Evolutionary conservation across 2,888 invertebrate species (phyloP).

Genomic region (Phoenoteleia sp.): DNA sequence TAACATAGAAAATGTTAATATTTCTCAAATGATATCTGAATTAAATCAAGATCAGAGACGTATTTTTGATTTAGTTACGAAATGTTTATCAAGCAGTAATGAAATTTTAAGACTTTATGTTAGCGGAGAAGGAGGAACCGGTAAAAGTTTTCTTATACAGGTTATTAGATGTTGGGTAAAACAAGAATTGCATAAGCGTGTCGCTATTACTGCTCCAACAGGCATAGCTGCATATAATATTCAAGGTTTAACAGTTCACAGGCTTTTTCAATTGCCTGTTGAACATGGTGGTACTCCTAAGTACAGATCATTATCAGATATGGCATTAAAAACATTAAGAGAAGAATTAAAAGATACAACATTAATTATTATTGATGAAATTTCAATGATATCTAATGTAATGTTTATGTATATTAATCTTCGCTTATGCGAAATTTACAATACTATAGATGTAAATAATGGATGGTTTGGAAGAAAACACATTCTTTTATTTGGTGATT

Average conservation of each 20-base stretch:
- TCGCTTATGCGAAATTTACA: slow-evolving; percentile 68
- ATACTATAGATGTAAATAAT: slow-evolving; percentile 72
- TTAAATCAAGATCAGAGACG: slow-evolving; percentile 77
- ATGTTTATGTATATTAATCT: slow-evolving; percentile 76
- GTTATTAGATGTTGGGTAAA: slow-evolving; percentile 76
- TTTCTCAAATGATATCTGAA: slow-evolving; percentile 66
- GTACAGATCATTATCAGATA: slow-evolving; percentile 77
- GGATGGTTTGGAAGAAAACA: slow-evolving; percentile 79
- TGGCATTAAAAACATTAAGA: slow-evolving; percentile 71
- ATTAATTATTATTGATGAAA: slow-evolving; percentile 62
- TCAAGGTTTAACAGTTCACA: slow-evolving; percentile 79
- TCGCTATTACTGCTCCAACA: slow-evolving; percentile 78
- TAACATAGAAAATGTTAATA: slow-evolving; percentile 3
- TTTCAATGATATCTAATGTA: slow-evolving; percentile 70
- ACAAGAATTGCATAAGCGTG: slow-evolving; percentile 75
- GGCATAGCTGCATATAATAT: slow-evolving; percentile 82
- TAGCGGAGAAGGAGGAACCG: slow-evolving; percentile 78
- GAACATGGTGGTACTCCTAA: slow-evolving; percentile 62
- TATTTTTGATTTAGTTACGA: slow-evolving; percentile 74
- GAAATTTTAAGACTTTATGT: too few species aligned
- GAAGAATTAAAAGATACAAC: slow-evolving; percentile 60
- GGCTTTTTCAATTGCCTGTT: neutral
- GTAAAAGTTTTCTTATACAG: slow-evolving; percentile 79
- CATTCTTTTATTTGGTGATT: too few species aligned
- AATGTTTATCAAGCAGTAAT: too few species aligned